Evolutionary conservation across 2,888 invertebrate species (phyloP), one percentile per base, ranked within the genome.

Genomic region (Tipula helvola): DNA sequence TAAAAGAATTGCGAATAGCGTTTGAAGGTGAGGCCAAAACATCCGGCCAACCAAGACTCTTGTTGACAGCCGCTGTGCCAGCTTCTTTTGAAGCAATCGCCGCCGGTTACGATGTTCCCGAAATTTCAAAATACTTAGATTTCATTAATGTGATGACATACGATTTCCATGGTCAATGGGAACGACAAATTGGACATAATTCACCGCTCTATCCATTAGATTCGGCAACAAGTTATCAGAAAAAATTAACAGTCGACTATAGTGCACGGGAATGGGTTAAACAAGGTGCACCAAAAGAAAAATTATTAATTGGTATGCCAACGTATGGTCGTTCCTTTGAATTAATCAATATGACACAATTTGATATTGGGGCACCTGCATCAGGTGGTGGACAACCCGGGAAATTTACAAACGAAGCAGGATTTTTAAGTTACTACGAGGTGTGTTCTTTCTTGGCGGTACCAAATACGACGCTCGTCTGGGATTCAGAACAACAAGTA

Each of bases 111-210:
- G 98, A 98, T 89, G 97, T 98, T 0, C 96, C 97, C 0, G 98
- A 98, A 92, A 97, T 98, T 88, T 96, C 97, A 4, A 98, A 98
- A 92, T 98, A 97, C 90, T 93, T 98, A 90, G 98, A 98, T 92
- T 97, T 96, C 90, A 97, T 98, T 90, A 98, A 97, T 90, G 96
- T 98, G 10, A 97, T 98, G 97, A 97, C 97, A 0, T 98, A 98
- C 90, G 98, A 98, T 91, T 98, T 98, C 93, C 97, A 97, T 90
- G 98, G 98, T 0, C 97, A 97, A 90, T 98, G 97, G 97, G 97
- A 98, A 90, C 93, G 97, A 87, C 96, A 96, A 88, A 97, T 98
- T 2, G 97, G 97, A 5, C 98, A 98, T 91, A 98, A 98, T 92
- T 96, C 97, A 86, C 98, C 98, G 0, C 93, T 98, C 0, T 97